A percentile compares a stretch with the other conserved stretches of the same genome.
These are phyloP conservation scores for Cephus nigrinus DNA, from an alignment of 2,888 invertebrate genomes.

Conservation along the genomic window DNA sequence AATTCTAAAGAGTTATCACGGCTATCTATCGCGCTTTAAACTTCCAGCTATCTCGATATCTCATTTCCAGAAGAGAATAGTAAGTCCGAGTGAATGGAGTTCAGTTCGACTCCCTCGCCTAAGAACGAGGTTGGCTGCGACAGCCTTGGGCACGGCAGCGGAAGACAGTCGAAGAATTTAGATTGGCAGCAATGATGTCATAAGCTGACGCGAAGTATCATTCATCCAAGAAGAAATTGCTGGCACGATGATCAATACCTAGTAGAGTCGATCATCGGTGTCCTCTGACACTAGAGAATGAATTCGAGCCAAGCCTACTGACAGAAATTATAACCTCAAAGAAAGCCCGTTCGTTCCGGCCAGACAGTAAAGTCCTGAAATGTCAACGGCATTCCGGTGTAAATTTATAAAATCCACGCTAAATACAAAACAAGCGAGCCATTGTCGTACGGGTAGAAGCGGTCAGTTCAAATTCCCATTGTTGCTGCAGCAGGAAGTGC, in stretches of 20 bases:
- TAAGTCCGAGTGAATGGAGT: constrained; percentile 5
- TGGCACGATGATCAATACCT: background rate
- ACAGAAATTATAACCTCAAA: background rate
- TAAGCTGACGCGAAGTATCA: background rate
- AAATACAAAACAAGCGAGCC: background rate
- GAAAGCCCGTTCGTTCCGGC: too few relatives aligned
- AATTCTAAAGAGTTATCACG: background rate
- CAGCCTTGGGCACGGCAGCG: background rate
- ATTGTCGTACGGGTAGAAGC: background rate
- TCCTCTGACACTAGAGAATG: background rate
- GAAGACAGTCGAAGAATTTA: background rate
- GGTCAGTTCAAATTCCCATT: constrained; percentile 24
- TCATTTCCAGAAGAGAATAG: background rate
- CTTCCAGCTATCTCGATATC: background rate
- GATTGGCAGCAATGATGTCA: background rate
- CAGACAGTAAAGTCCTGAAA: background rate
- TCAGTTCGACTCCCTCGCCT: background rate
- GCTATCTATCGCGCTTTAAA: background rate
- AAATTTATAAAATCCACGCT: background rate
- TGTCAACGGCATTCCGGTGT: background rate
- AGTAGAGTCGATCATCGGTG: background rate
- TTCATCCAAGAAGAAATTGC: background rate
- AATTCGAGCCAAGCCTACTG: background rate
- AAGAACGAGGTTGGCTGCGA: background rate
- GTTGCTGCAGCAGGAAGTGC: constrained; percentile 23